Conservation (phyloP, 2,113 vertebrate species). For the Pleuronectes platessa region DNA sequence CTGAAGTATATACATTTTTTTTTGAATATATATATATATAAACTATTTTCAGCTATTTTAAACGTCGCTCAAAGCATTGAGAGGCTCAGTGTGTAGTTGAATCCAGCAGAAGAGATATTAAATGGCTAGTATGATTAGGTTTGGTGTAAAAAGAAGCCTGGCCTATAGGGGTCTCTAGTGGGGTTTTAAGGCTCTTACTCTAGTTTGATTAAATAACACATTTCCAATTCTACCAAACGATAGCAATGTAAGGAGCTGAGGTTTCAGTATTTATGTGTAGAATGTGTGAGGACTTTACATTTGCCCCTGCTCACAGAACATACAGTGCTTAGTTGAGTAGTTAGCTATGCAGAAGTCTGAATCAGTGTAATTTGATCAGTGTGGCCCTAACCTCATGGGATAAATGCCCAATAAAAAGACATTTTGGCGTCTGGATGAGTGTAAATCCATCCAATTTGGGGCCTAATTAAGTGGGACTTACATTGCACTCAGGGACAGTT, state of each 20-base stretch:
- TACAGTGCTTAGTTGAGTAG: conserved; percentile 25
- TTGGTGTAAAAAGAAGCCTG: not conserved
- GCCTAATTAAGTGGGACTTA: conserved; percentile 80
- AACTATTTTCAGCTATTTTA: too few relatives aligned
- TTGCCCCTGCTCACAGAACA: conserved; percentile 23
- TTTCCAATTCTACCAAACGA: conserved; percentile 18
- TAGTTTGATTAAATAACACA: conserved; percentile 24
- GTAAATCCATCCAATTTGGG: conserved; percentile 78
- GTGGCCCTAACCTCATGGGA: conserved; percentile 68
- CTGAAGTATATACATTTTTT: not conserved
- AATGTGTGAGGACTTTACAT: conserved; percentile 7
- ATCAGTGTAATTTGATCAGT: conserved; percentile 72
- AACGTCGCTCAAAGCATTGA: too few relatives aligned
- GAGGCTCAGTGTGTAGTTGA: too few relatives aligned
- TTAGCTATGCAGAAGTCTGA: conserved; percentile 51
- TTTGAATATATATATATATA: too few relatives aligned
- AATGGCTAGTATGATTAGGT: not conserved
- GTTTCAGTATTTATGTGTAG: conserved; percentile 6
- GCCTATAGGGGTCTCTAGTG: conserved; percentile 42
- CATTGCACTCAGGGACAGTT: conserved; percentile 59
- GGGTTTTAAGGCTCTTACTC: not conserved
- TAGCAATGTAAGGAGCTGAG: not conserved
- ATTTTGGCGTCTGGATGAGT: conserved; percentile 69
- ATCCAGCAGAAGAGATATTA: too few relatives aligned
- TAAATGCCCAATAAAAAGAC: conserved; percentile 71